Conservation (phyloP, 1,140 invertebrate genomes). For the Sarcophaga bullata region DNA sequence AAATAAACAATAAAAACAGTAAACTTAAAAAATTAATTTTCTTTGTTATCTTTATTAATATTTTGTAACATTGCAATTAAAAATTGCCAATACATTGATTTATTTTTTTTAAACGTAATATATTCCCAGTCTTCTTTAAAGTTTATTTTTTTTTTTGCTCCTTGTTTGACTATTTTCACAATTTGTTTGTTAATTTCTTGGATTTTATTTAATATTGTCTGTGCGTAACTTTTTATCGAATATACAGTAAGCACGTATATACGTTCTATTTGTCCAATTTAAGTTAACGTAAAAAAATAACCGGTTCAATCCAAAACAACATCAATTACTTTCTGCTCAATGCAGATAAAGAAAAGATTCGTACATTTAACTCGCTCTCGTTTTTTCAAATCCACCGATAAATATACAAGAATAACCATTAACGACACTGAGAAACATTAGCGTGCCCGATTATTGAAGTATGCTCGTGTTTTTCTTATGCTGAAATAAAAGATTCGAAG, state of each 20-base stretch:
- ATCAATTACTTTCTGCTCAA: slow-evolving; percentile 31
- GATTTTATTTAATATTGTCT: slow-evolving; percentile 21
- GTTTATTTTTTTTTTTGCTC: neutral
- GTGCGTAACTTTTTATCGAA: slow-evolving; percentile 29
- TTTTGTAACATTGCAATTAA: neutral
- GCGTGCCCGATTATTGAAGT: too few relatives aligned
- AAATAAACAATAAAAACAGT: slow-evolving; percentile 35
- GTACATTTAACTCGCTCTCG: too few relatives aligned
- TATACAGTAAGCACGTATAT: slow-evolving; percentile 16
- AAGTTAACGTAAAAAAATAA: slow-evolving; percentile 10
- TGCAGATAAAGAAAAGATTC: neutral
- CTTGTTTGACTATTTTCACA: neutral
- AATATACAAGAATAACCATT: too few relatives aligned
- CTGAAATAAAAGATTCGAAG: too few relatives aligned
- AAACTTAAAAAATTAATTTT: slow-evolving; percentile 20
- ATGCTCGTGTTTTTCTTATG: too few relatives aligned
- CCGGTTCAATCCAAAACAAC: too few relatives aligned
- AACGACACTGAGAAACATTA: too few relatives aligned
- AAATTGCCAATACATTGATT: neutral
- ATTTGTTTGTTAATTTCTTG: neutral
- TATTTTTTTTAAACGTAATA: neutral
- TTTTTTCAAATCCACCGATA: too few relatives aligned
- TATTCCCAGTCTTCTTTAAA: neutral
- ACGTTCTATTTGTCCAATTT: slow-evolving; percentile 36
- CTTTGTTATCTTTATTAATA: neutral